phyloP scores from a whole-genome alignment of 2,888 invertebrate species.

The Tenthredo notha region DNA sequence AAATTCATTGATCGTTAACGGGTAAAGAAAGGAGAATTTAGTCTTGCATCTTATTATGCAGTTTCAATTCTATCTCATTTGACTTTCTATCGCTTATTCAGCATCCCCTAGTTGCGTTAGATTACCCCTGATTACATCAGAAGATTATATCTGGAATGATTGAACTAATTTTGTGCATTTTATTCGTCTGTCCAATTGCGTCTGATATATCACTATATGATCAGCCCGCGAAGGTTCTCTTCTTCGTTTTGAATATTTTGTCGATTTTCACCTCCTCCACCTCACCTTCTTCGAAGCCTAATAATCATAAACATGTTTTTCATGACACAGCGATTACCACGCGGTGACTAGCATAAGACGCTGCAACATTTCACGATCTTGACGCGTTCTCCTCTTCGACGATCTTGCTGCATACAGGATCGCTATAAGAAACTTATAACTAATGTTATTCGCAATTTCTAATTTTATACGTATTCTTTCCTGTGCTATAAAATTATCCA shows the following conservation, averaged over 20 bases:
- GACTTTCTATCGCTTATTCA: not conserved
- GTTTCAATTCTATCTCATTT: not conserved
- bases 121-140: not conserved
- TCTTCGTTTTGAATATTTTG: slow-evolving; percentile 46
- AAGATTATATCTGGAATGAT: no score
- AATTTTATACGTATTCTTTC: not conserved
- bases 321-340: slow-evolving; percentile 53
- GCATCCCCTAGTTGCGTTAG: not conserved
- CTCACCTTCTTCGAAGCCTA: slow-evolving; percentile 51
- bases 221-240: slow-evolving; percentile 18
- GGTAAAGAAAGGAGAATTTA: not conserved
- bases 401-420: not conserved
- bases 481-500: not conserved
- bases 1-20: slow-evolving; percentile 18
- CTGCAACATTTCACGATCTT: slow-evolving; percentile 51
- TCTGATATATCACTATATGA: slow-evolving; percentile 24
- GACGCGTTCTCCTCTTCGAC: slow-evolving; percentile 29
- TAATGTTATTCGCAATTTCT: slow-evolving; percentile 20
- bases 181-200: not conserved
- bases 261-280: slow-evolving; percentile 43
- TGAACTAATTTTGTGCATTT: not conserved
- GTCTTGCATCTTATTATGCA: not conserved
- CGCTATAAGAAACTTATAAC: not conserved
- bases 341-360: slow-evolving; percentile 42
- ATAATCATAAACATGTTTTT: slow-evolving; percentile 54